phyloP scores from a whole-genome alignment of 2,888 invertebrate genomes.

The Apomyelois bistriatella region DNA sequence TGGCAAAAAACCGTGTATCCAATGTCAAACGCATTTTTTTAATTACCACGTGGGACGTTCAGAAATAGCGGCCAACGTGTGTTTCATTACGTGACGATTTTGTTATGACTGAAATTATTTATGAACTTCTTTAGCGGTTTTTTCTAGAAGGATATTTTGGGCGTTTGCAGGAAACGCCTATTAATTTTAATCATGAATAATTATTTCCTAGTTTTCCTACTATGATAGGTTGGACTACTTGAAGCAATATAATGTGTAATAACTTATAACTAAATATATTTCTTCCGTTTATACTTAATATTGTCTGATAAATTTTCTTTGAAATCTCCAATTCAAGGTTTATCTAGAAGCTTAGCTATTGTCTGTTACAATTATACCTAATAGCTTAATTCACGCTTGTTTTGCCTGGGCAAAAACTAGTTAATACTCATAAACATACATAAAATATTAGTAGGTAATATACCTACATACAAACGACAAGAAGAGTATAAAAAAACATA shows the following conservation, averaged over 20 bases:
- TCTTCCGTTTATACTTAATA: too few species aligned
- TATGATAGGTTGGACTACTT: too few species aligned
- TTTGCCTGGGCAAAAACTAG: too few species aligned
- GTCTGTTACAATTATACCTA: too few species aligned
- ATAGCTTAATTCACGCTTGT: too few species aligned
- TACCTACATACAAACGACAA: too few species aligned
- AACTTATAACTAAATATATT: neutral
- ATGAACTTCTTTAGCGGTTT: slow-evolving; percentile 33
- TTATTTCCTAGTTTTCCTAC: neutral
- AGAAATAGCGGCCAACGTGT: slow-evolving; percentile 65
- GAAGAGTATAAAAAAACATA: too few species aligned
- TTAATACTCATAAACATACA: too few species aligned
- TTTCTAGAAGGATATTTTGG: slow-evolving; percentile 11
- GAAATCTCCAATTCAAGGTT: too few species aligned
- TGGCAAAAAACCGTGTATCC: slow-evolving; percentile 45
- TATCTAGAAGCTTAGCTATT: too few species aligned
- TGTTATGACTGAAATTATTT: slow-evolving; percentile 74
- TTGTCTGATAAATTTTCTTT: too few species aligned
- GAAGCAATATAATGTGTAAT: neutral
- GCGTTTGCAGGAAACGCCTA: neutral
- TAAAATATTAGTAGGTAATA: too few species aligned
- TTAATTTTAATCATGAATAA: neutral
- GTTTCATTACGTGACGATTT: slow-evolving; percentile 75
- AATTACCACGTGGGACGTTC: slow-evolving; percentile 31
- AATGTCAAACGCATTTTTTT: slow-evolving; percentile 33